Conservation (phyloP, 2,797 vertebrate species). For the Salarias fasciatus region DNA sequence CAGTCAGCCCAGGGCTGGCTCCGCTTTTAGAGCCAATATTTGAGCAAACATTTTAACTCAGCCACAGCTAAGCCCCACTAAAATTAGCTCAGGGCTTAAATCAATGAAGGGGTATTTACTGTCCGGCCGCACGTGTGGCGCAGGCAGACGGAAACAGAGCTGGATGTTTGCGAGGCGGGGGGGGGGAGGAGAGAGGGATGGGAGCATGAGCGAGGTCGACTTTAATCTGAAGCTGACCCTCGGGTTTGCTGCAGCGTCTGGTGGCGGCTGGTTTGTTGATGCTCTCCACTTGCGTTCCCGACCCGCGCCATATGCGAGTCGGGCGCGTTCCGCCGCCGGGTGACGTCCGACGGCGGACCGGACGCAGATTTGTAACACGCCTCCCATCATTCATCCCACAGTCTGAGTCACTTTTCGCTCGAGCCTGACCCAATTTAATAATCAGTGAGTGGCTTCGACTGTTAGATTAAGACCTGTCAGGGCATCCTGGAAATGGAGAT, state of each 20-base stretch:
- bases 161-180: conserved; percentile 31
- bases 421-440: conserved; percentile 38
- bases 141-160: conserved; percentile 3
- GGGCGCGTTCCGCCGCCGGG: conserved; percentile 4
- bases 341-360: conserved; percentile 7
- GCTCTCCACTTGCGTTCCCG: conserved; percentile 13
- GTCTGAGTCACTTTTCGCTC: conserved; percentile 34
- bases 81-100: conserved; percentile 67
- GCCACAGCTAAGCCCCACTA: conserved; percentile 56
- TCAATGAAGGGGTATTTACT: conserved; percentile 51
- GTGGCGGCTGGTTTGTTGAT: conserved; percentile 26
- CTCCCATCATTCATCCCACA: conserved; percentile 27
- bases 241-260: conserved; percentile 16
- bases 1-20: conserved; percentile 6
- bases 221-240: conserved; percentile 58
- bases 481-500: conserved; percentile 34
- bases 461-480: conserved; percentile 45
- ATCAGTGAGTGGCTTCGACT: conserved; percentile 49
- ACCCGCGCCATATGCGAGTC: conserved; percentile 4
- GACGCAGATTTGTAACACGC: conserved; percentile 32
- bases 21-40: conserved; percentile 41
- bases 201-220: neutral
- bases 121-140: conserved; percentile 54
- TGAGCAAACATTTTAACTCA: conserved; percentile 50
- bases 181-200: conserved; percentile 6